Base-by-base conservation (phyloP, 2,113 vertebrate genomes). In the Triplophysa siluroides region DNA sequence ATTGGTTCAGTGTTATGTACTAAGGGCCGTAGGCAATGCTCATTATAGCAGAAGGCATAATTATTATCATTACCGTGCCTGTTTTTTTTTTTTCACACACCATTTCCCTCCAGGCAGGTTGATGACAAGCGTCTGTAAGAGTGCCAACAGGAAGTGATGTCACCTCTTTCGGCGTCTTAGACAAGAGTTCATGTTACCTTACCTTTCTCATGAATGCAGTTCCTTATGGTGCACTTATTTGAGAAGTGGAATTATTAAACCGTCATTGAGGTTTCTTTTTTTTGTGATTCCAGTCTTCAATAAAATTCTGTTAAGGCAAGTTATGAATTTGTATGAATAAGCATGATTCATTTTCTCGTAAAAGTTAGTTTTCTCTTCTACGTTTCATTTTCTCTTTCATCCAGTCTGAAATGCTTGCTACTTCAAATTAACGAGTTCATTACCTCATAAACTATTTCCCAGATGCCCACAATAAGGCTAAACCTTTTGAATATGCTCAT, bases 51-150 rank as follows among this genome's bases (percentile, higher is more conserved):
- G 74, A 89, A 88, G 85, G 78, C 84, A 86, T 91, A 89, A 92
- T 91, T 90, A 91, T 91, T 90, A 90, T 89, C 84, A 90, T 89
- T 90, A 88, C 87, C 87, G 79, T 81, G 67, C 78, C 76, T 80
- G 45, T 19, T 74, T 66, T 79, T 29, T 66, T 79, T 29, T 71
- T 54, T 79, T 60, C 56, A 60, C 65, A 10, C 61, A 71, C 65
- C 71, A 62, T 83, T 81, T n/a, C 76, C 71, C 87, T 87, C 84
- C 2, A 56, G 86, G 88, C 85, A 60, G 79, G 73, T 73, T 66
- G 63, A 82, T 83, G 85, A 88, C 87, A 85, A 86, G 73, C 8
- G 8, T 50, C 81, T 86, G 81, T 87, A 87, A 85, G 70, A 5
- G 52, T 61, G 68, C 80, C 68, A 72, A 83, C 79, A 86, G 86